phyloP scores from a whole-genome alignment of 1,140 invertebrate genomes.

The Episyrphus balteatus region DNA sequence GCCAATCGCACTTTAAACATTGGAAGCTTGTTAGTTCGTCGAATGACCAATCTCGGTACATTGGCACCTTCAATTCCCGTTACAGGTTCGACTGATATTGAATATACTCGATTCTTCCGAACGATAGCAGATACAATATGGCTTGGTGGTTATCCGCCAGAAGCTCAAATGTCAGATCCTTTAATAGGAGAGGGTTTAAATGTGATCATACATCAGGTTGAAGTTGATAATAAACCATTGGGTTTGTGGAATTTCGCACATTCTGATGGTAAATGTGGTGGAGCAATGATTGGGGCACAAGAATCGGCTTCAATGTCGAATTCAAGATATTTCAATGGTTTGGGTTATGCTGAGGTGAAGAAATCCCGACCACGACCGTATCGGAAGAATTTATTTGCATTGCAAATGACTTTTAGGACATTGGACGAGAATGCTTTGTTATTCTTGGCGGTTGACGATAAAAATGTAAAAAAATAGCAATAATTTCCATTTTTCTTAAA shows the following conservation, averaged over 20 bases:
- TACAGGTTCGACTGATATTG: conserved; percentile 20
- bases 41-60: conserved; percentile 31
- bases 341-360: conserved; percentile 62
- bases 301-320: conserved; percentile 24
- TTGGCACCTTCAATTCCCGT: conserved; percentile 15
- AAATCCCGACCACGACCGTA: conserved; percentile 50
- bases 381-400: conserved; percentile 59
- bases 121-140: conserved; percentile 42
- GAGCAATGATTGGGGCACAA: conserved; percentile 28
- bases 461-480: conserved; percentile 39
- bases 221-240: conserved; percentile 62
- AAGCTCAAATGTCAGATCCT: conserved; percentile 38
- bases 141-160: conserved; percentile 42
- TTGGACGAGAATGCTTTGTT: conserved; percentile 80
- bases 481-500: background rate
- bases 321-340: conserved; percentile 54
- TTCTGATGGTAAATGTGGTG: conserved; percentile 50
- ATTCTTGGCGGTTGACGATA: conserved; percentile 66
- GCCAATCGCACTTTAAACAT: conserved; percentile 46
- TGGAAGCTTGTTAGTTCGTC: conserved; percentile 24
- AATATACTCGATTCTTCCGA: conserved; percentile 29
- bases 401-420: conserved; percentile 72
- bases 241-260: conserved; percentile 80
- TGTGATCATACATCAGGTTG: conserved; percentile 68
- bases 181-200: conserved; percentile 43